phyloP scores from a whole-genome alignment of 2,113 vertebrate species.

The Upupa epops region DNA sequence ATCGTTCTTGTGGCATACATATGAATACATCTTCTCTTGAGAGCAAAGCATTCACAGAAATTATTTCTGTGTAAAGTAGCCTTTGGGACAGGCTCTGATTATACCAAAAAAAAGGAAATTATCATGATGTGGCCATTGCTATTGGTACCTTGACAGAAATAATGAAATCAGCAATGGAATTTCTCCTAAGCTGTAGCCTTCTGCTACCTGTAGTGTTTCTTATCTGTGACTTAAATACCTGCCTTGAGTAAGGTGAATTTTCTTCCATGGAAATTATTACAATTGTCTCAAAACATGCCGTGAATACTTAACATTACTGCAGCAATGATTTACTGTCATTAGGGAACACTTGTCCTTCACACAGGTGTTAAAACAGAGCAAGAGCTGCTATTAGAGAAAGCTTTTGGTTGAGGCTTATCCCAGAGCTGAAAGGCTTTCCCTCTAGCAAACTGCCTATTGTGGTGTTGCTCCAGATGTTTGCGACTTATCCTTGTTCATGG shows the following conservation, averaged over 20 bases:
- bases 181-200: neutral
- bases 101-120: neutral
- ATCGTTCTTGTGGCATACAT: neutral
- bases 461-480: neutral
- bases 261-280: neutral
- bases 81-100: neutral
- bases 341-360: neutral
- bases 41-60: neutral
- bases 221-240: neutral
- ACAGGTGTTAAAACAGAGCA: neutral
- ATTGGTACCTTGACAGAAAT: neutral
- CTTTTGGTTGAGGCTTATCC: neutral
- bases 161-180: neutral
- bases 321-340: fast-evolving
- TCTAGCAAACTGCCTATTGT: neutral
- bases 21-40: neutral
- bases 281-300: neutral
- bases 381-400: neutral
- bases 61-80: neutral
- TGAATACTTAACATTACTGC: neutral
- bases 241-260: fast-evolving
- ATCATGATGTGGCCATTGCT: neutral
- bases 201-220: neutral
- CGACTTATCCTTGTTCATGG: neutral
- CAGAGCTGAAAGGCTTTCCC: neutral